phyloP scores from a whole-genome alignment of 2,888 invertebrate genomes.

The Syrista parreyssii region DNA sequence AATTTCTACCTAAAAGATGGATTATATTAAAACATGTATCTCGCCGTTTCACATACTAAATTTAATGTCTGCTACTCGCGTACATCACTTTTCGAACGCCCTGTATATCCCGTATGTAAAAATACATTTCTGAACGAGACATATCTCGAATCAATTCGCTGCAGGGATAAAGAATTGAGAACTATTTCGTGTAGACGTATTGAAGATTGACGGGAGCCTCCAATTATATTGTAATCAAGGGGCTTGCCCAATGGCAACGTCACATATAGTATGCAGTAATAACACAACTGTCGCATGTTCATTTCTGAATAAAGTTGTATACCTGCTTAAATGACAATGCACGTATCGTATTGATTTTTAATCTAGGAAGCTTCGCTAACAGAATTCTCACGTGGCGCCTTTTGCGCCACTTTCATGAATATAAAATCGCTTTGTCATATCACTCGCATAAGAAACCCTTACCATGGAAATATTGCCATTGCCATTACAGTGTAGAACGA shows the following conservation, averaged over 20 bases:
- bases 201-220: not conserved
- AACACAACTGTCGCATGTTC: not conserved
- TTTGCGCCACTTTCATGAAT: not conserved
- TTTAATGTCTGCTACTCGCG: not conserved
- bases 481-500: not conserved
- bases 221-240: not conserved
- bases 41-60: not conserved
- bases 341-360: not conserved
- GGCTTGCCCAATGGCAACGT: not conserved
- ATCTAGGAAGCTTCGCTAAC: not conserved
- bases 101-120: not conserved
- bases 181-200: not conserved
- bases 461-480: not conserved
- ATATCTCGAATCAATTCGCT: not conserved
- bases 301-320: not conserved
- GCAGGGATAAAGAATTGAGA: not conserved
- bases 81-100: not conserved
- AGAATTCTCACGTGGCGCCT: not conserved
- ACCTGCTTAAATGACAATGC: not conserved
- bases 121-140: not conserved
- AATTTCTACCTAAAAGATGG: not conserved
- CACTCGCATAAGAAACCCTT: not conserved
- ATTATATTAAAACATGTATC: not conserved
- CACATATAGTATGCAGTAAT: not conserved
- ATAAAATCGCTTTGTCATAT: not conserved